Evolutionary conservation across 2,888 invertebrate genomes (phyloP), one percentile per base, ranked within the genome.

Genomic region (Coecobrya sp.): DNA sequence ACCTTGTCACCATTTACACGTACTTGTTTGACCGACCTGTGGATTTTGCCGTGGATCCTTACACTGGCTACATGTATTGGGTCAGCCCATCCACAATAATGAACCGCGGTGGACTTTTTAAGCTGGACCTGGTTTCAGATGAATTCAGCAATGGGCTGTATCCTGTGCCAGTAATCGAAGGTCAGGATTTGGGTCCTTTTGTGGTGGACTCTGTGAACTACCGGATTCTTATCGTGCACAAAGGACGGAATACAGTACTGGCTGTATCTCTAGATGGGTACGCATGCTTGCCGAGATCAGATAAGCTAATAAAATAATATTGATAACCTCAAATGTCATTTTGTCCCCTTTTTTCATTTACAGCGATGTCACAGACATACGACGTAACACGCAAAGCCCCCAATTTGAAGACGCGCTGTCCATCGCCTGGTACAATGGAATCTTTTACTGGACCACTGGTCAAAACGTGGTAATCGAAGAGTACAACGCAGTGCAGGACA

Each of bases 381-480:
- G 98, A 82, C 94, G 93, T 59, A 98, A 98, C 95, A 97, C 98
- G 0, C 97, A 97, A 95, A 97, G 97, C 30, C 97, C 98, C 0
- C 97, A 97, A 96, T 97, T 98, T 95, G 96, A 96, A 89, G 97
- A 97, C 85, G 98, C 98, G 0, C 96, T 97, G 10, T 98, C 98
- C 5, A 96, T 98, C 92, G 97, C 97, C 0, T 97, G 97, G 95
- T 97, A 97, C 4, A 97, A 97, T 95, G 97, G 97, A 8, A 96
- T 98, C 98, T 98, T 98, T 95, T 98, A 98, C 95, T 98, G 98
- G 98, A 98, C 98, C 0, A 97, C 98, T 95, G 98, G 98, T 0
- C 96, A 97, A 85, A 97, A 97, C 95, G 97, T 98, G 93, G 96
- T 97, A 73, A 97, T 97, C 16, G 98, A 99, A 95, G 98, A 98